Base-by-base conservation (phyloP, 2,888 invertebrate species). In the Agapostemon virescens region DNA sequence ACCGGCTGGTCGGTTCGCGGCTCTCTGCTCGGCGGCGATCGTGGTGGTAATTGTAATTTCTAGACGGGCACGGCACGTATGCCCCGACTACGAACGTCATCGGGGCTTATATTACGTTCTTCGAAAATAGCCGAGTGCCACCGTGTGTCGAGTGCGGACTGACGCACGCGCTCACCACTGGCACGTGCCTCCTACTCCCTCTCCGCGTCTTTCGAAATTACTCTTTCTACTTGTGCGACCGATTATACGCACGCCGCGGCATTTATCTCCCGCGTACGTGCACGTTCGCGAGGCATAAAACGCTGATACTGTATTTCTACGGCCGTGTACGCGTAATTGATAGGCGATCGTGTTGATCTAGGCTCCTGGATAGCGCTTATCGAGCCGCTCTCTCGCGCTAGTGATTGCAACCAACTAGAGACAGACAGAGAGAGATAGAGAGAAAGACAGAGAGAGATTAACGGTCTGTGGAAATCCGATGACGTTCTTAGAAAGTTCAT, bases 131-230 rank as follows among this genome's bases (percentile, higher is more conserved):
- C 88, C 86, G 87, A 87, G 90, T 90, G 84, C 85, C 89, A 87
- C 83, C 85, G 84, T 82, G 87, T 87, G 85, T 79, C 79, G 86
- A 86, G 82, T 70, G 85, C 84, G 79, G 82, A 85, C 84, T 89
- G 91, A 90, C 91, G 90, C 90, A 90, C 90, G 90, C 89, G 85
- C 88, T 87, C 86, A 87, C 84, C 87, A 86, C 89, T 88, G 91
- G 91, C 91, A 90, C 91, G 91, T 91, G 91, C 90, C 90, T 88
- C 79, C 79, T 80, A 81, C 82, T 85, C 81, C 83, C 78, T 83
- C 82, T 77, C 81, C 71, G 70, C 63, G 67, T 80, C 79, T 85
- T 83, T 84, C 85, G 78, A 85, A 86, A 84, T 86, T 87, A 77
- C 85, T 86, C 85, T 86, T 85, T 85, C 87, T 83, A 82, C 86